A percentile compares a stretch with the other conserved stretches of the same genome.
phyloP scores from a whole-genome alignment of 2,888 invertebrate genomes.

The Apoda limacodes region DNA sequence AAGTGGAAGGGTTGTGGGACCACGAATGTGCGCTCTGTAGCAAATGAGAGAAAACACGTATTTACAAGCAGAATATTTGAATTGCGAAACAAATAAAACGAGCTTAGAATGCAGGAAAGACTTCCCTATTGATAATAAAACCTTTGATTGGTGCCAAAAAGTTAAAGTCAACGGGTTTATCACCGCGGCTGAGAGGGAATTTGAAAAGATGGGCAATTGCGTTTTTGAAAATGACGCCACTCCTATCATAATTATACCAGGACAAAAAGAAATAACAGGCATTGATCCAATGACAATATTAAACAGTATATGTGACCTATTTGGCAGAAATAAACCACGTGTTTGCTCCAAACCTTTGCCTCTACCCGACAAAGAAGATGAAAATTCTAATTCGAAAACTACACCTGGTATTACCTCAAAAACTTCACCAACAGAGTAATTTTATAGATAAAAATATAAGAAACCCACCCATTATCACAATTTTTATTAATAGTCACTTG shows the following conservation, averaged over 20 bases:
- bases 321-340: slow-evolving; percentile 1
- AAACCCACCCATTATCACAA: too few relatives aligned
- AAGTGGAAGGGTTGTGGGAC: background rate
- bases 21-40: slow-evolving; percentile 2
- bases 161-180: background rate
- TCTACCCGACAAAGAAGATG: too few relatives aligned
- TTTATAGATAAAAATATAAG: too few relatives aligned
- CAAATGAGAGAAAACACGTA: background rate
- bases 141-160: background rate
- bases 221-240: background rate
- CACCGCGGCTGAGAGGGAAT: background rate
- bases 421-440: too few relatives aligned
- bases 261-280: background rate
- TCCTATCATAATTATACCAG: background rate
- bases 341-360: background rate
- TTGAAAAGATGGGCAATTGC: background rate
- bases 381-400: too few relatives aligned
- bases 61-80: slow-evolving; percentile 4
- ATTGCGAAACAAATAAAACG: background rate
- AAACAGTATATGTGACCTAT: slow-evolving; percentile 1
- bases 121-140: background rate
- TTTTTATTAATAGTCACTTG: too few relatives aligned
- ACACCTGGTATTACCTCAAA: too few relatives aligned
- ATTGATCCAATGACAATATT: background rate
- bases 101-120: background rate